Evolutionary conservation across 2,888 invertebrate species (phyloP), one percentile per base, ranked within the genome.

Genomic region (Parapristionchus giblindavisi): DNA sequence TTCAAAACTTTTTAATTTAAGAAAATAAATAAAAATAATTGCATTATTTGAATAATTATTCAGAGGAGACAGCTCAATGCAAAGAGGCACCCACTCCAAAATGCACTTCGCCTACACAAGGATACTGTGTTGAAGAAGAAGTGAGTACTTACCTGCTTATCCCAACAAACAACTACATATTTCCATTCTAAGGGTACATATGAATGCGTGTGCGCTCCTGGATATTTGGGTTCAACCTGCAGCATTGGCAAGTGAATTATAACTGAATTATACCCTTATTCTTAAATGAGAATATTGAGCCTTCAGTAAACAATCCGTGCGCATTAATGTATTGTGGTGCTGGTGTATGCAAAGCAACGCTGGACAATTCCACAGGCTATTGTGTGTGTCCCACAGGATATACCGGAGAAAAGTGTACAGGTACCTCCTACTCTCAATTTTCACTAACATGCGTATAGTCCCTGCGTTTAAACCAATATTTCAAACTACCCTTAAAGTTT

Each of bases 311-410:
- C 38, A 36, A 61, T 36, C 36, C 61, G 0, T 61, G 61, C 24
- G 11, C 14, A 8, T 61, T 61, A 6, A 38, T 36, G 6, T 61
- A 38, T 61, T 24, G 17, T 11, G 38, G 38, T 61, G 61, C 36
- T 1, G 61, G 36, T 21, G n/a, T n/a, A 2, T 61, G 61, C 24
- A 2, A n/a, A 11, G n/a, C 14, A 1, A 61, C 61, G 1, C 36
- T 38, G 1, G 61, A 61, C 24, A 6, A 8, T n/a, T 61, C 61
- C 1, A 38, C 61, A 5, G 61, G 36, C 24, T 24, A n/a, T 38
- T 63, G 66, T n/a, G 38, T 36, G 32, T 75, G 66, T 32, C 32
- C 29, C 29, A 27, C 66, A 1, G 65, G 66, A 2, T 58, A 40
- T 27, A 32, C 40, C 1, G 58, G 68, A 56, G 38, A 21, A 6